A percentile compares a stretch with the other conserved stretches of the same genome.
phyloP scores from a whole-genome alignment of 2,797 vertebrate genomes.

The Borostomias antarcticus region DNA sequence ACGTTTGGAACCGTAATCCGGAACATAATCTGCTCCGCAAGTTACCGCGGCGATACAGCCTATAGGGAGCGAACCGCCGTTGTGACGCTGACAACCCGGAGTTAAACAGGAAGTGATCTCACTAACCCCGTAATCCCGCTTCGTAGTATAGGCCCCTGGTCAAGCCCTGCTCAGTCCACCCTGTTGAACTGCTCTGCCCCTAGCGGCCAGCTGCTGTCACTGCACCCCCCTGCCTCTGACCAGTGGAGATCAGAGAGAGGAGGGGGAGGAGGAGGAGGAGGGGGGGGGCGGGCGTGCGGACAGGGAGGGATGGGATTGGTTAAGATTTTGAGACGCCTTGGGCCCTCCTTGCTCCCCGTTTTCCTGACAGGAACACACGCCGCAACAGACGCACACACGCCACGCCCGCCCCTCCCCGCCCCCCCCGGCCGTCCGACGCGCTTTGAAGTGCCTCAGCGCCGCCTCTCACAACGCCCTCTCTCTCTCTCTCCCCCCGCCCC shows the following conservation, averaged over 20 bases:
- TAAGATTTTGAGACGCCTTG: not conserved
- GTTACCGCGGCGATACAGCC: too few relatives aligned
- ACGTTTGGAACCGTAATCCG: too few relatives aligned
- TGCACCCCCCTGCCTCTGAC: not conserved
- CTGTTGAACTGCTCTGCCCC: not conserved
- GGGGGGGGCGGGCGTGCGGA: too few relatives aligned
- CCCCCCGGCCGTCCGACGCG: too few relatives aligned
- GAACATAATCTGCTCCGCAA: too few relatives aligned
- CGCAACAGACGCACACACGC: not conserved
- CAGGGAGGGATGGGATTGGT: not conserved
- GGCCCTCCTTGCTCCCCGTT: not conserved
- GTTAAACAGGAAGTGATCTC: not conserved
- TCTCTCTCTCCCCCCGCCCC: not conserved
- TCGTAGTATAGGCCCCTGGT: too few relatives aligned
- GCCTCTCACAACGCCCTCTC: conserved; percentile 7
- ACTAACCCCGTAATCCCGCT: too few relatives aligned
- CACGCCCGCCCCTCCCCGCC: too few relatives aligned
- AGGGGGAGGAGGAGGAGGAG: not conserved
- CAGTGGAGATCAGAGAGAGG: not conserved
- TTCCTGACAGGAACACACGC: not conserved
- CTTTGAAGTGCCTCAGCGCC: not conserved
- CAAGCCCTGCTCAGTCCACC: not conserved
- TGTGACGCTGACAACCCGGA: too few relatives aligned
- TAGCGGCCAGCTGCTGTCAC: not conserved
- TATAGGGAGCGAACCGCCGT: too few relatives aligned